A percentile compares a stretch with the other conserved stretches of the same genome.
These are phyloP conservation scores for Habropoda laboriosa DNA, from an alignment of 1,140 invertebrate species.

Conservation along the genomic window DNA sequence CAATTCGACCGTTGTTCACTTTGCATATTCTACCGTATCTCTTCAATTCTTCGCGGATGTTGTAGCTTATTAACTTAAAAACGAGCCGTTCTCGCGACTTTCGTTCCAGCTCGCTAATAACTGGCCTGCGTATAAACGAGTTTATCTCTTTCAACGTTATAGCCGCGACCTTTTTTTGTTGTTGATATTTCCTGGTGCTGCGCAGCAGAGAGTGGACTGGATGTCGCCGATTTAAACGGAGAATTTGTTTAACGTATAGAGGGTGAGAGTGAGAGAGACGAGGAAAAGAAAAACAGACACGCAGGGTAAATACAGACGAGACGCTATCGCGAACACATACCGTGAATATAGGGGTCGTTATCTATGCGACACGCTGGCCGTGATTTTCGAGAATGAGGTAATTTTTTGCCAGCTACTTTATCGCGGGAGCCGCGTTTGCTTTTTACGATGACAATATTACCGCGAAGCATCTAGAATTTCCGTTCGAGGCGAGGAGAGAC, in stretches of 20 bases:
- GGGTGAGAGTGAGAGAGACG: too few relatives aligned
- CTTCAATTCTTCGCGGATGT: neutral
- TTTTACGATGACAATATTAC: neutral
- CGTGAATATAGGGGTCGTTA: neutral
- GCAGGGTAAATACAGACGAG: neutral
- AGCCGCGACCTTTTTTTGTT: neutral
- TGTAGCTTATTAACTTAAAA: neutral
- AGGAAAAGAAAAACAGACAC: neutral
- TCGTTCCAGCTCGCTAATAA: neutral
- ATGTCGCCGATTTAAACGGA: neutral
- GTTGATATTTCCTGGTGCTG: neutral
- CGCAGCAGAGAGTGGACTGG: neutral
- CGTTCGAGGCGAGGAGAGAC: too few relatives aligned
- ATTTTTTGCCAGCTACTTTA: neutral
- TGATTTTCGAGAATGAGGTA: neutral
- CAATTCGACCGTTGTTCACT: too few relatives aligned
- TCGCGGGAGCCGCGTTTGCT: neutral
- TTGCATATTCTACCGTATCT: neutral
- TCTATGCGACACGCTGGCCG: neutral
- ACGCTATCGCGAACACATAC: neutral
- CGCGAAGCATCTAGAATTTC: too few relatives aligned
- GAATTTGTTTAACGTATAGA: slow-evolving; percentile 33
- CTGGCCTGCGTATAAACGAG: slow-evolving; percentile 3
- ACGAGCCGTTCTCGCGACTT: neutral
- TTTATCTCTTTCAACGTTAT: neutral